Conservation (phyloP, 2,797 vertebrate genomes). For the Meriones psammophilus region DNA sequence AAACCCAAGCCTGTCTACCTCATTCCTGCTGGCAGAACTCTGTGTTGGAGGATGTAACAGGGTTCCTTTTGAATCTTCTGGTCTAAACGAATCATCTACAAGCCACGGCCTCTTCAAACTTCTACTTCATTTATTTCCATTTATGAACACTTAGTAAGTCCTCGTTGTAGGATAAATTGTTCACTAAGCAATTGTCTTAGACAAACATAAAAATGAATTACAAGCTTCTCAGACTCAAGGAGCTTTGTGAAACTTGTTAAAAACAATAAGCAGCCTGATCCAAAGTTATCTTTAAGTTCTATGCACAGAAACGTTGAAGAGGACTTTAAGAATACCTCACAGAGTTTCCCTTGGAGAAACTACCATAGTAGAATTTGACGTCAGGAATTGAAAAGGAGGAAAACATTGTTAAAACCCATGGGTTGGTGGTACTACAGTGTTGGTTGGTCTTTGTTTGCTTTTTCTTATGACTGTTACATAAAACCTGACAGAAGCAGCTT, state of each 20-base stretch:
- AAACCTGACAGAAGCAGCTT: not conserved
- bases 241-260: not conserved
- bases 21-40: not conserved
- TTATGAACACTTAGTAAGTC: not conserved
- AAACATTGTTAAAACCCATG: no score
- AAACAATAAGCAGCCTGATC: not conserved
- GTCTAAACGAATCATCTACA: not conserved
- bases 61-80: not conserved
- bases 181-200: not conserved
- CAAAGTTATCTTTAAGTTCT: not conserved
- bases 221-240: not conserved
- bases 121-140: not conserved
- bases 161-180: no score
- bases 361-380: no score
- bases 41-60: not conserved
- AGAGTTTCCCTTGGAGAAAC: not conserved
- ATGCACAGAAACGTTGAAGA: not conserved
- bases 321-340: not conserved
- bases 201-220: constrained; percentile 24
- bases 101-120: not conserved
- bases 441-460: not conserved
- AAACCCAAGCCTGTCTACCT: fast-evolving
- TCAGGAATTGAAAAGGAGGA: no score
- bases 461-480: not conserved
- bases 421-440: not conserved